These are phyloP conservation scores for Acleris emargana DNA, from an alignment of 2,888 invertebrate species.

Conservation along the genomic window DNA sequence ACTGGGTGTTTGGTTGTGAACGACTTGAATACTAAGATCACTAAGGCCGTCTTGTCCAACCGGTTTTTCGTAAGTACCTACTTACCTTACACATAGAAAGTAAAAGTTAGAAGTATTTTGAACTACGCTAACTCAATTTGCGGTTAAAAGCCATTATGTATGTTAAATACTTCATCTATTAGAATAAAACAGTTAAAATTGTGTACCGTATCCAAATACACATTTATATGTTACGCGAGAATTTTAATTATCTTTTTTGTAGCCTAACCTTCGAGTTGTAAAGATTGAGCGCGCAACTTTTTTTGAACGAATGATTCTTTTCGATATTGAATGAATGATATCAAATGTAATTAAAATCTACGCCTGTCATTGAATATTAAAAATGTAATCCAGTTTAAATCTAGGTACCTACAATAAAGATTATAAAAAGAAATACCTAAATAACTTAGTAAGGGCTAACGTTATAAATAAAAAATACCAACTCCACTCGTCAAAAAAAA, in stretches of 20 bases:
- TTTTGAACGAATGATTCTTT: constrained; percentile 24
- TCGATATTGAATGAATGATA: constrained; percentile 23
- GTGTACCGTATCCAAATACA: constrained; percentile 14
- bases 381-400: background rate
- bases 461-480: too few species aligned
- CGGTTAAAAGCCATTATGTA: constrained; percentile 15
- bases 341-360: background rate
- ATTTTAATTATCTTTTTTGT: constrained; percentile 14
- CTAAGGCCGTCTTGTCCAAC: constrained; percentile 49
- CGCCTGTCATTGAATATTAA: background rate
- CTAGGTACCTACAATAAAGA: too few species aligned
- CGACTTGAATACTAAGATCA: constrained; percentile 38
- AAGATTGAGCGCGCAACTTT: constrained; percentile 9
- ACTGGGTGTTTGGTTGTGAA: constrained; percentile 37
- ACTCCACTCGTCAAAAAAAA: too few species aligned
- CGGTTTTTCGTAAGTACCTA: constrained; percentile 58
- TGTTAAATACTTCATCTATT: background rate
- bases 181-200: constrained; percentile 14
- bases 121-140: background rate
- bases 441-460: too few species aligned
- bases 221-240: background rate
- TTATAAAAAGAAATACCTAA: too few species aligned
- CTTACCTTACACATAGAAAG: constrained; percentile 46
- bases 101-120: constrained; percentile 52
- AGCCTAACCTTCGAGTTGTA: constrained; percentile 10